These are phyloP conservation scores for Rhinogobius similis DNA, from an alignment of 2,113 vertebrate genomes.

Conservation along the genomic window DNA sequence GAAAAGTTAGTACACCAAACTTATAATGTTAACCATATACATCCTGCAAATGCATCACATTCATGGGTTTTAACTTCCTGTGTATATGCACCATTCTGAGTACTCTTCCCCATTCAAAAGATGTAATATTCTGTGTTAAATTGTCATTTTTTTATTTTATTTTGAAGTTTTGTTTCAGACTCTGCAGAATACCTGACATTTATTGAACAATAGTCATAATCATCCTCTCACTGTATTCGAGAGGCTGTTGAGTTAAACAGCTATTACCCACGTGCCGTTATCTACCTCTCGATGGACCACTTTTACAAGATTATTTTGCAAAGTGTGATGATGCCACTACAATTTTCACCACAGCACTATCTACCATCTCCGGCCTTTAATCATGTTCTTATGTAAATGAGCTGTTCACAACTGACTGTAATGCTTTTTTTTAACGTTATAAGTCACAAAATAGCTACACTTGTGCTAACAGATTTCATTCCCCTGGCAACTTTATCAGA, in stretches of 20 bases:
- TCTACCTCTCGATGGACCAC: neutral
- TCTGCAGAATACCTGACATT: too few relatives aligned
- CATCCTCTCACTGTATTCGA: neutral
- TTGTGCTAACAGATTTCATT: constrained; percentile 20
- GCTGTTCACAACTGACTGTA: neutral
- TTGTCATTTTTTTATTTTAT: neutral
- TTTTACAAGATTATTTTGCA: constrained; percentile 15
- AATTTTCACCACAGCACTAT: constrained; percentile 15
- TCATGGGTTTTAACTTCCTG: too few relatives aligned
- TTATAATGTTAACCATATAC: too few relatives aligned
- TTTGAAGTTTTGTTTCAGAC: neutral
- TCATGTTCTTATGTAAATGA: constrained; percentile 46
- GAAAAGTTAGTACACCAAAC: too few relatives aligned
- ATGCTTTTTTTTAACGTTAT: constrained; percentile 4
- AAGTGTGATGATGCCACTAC: neutral
- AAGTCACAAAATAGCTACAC: neutral
- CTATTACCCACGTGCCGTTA: neutral
- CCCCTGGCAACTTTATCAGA: constrained; percentile 49
- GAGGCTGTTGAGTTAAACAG: neutral
- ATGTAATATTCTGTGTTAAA: too few relatives aligned
- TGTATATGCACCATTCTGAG: too few relatives aligned
- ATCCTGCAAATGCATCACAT: too few relatives aligned
- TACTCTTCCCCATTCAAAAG: too few relatives aligned
- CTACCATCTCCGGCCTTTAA: constrained; percentile 34
- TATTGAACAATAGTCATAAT: constrained; percentile 1